A percentile compares a stretch with the other conserved stretches of the same genome.
Conservation (phyloP, 2,888 invertebrate species). For the Heteromurus nitidus region DNA sequence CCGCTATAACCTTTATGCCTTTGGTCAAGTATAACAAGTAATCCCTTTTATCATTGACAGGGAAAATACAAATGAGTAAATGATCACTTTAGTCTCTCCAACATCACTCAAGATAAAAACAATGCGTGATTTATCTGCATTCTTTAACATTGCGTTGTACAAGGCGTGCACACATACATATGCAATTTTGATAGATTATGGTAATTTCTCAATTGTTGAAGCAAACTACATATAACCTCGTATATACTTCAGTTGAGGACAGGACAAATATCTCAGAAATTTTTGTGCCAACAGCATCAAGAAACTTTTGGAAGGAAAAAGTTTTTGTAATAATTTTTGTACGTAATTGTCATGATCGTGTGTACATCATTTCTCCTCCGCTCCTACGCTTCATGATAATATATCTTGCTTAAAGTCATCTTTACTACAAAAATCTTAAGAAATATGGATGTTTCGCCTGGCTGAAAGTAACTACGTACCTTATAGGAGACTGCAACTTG, state of each 20-base stretch:
- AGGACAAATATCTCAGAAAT: background rate
- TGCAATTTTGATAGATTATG: background rate
- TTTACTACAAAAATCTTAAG: background rate
- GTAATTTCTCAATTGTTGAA: background rate
- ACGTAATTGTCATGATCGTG: background rate
- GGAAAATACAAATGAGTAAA: background rate
- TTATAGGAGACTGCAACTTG: background rate
- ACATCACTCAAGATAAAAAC: background rate
- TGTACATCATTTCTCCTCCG: background rate
- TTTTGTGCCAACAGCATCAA: no score
- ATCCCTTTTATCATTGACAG: background rate
- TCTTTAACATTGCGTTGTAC: background rate
- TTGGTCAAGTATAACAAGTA: slow-evolving; percentile 21
- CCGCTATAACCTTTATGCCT: background rate
- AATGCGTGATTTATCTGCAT: background rate
- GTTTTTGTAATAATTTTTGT: background rate
- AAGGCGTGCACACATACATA: background rate
- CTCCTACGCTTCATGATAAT: slow-evolving; percentile 1
- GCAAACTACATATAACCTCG: background rate
- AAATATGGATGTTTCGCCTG: background rate
- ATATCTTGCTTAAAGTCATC: background rate
- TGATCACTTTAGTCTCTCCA: slow-evolving; percentile 8
- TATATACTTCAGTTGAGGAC: background rate
- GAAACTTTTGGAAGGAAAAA: no score
- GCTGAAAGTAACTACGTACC: background rate